phyloP scores from a whole-genome alignment of 2,797 vertebrate species.

The Megaceryle alcyon region DNA sequence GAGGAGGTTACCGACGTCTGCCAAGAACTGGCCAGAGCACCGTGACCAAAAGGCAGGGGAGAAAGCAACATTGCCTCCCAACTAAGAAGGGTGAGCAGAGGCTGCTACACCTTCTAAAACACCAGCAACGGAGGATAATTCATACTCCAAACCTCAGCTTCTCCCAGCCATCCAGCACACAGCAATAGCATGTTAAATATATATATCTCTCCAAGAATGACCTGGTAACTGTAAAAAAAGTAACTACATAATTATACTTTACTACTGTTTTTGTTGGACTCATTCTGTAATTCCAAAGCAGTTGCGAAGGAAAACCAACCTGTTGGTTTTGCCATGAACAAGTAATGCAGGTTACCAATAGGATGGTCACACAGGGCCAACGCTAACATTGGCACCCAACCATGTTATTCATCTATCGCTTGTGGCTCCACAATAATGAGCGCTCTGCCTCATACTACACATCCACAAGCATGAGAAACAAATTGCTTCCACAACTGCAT shows the following conservation, averaged over 20 bases:
- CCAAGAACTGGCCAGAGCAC: neutral
- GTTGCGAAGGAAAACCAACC: slow-evolving; percentile 68
- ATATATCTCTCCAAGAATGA: slow-evolving; percentile 39
- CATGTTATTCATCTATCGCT: slow-evolving; percentile 22
- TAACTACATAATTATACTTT: slow-evolving; percentile 67
- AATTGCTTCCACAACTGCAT: neutral
- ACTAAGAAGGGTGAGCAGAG: neutral
- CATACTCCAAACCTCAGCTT: neutral
- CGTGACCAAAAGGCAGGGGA: neutral
- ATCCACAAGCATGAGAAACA: neutral
- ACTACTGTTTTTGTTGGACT: slow-evolving; percentile 64
- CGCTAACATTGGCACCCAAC: slow-evolving; percentile 15
- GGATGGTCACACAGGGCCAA: slow-evolving; percentile 12
- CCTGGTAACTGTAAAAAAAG: slow-evolving; percentile 59
- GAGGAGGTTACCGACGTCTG: neutral
- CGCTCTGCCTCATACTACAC: neutral
- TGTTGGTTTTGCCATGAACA: slow-evolving; percentile 61
- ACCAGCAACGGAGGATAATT: neutral
- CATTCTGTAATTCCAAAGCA: slow-evolving; percentile 63
- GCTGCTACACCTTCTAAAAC: neutral
- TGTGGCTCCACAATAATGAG: slow-evolving; percentile 53
- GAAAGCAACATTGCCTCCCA: neutral
- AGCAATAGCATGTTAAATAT: slow-evolving; percentile 42
- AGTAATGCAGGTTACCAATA: slow-evolving; percentile 55
- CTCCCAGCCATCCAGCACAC: neutral